Percentiles rank a stretch among this genome's conserved stretches.
Evolutionary conservation across 2,888 invertebrate species (phyloP).

Genomic region (Cordilura impudica): DNA sequence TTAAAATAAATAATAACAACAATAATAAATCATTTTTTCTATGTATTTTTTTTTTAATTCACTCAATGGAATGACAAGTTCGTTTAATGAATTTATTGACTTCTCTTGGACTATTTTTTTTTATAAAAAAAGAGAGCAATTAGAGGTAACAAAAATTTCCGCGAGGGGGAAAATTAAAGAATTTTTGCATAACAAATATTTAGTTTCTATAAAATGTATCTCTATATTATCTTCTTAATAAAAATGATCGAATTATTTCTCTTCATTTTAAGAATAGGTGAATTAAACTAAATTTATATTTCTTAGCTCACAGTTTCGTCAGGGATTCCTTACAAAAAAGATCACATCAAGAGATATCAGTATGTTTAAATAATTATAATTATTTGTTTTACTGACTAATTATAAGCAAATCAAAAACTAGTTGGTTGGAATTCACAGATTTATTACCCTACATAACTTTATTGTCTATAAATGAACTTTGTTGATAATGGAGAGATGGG

Average conservation of each 20-base stretch:
- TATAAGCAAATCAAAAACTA: too few species aligned
- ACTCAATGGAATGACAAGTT: slow-evolving; percentile 9
- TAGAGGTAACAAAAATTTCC: background rate
- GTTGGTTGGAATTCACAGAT: too few species aligned
- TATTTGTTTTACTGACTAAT: background rate
- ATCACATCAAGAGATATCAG: slow-evolving; percentile 6
- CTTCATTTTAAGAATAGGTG: too few species aligned
- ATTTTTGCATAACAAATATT: too few species aligned
- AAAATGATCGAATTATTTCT: too few species aligned
- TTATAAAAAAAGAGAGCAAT: background rate
- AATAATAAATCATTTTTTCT: slow-evolving; percentile 43
- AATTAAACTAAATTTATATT: background rate
- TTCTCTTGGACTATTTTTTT: background rate
- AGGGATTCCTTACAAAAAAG: slow-evolving; percentile 36
- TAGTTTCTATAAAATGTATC: too few species aligned
- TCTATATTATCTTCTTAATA: too few species aligned
- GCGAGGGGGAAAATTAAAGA: background rate
- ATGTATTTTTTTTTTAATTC: slow-evolving; percentile 36
- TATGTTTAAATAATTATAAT: slow-evolving; percentile 17
- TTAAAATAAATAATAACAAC: slow-evolving; percentile 45
- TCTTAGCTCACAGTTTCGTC: slow-evolving; percentile 38
- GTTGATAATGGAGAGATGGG: too few species aligned
- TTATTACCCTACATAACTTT: too few species aligned
- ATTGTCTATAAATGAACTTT: too few species aligned
- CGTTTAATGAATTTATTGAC: background rate